Base-by-base conservation (phyloP, 2,113 vertebrate species). In the Thunnus maccoyii region DNA sequence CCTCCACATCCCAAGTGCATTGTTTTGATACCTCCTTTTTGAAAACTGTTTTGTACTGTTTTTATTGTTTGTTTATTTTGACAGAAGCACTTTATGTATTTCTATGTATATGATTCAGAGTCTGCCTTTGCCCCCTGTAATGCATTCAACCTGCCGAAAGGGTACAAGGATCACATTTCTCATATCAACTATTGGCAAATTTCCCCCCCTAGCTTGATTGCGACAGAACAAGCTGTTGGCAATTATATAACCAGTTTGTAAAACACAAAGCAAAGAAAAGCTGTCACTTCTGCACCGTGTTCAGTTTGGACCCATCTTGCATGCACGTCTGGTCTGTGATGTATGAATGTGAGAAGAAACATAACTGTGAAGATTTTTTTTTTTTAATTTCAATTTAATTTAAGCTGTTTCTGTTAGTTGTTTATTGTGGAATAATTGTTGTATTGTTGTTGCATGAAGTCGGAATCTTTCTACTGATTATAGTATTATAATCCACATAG, bases 81-180 rank as follows among this genome's bases (percentile, higher is more conserved):
- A 93, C 88, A 88, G 90, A 94, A 93, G 94, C 94, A 95, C 94
- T 95, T 95, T 95, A 95, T 93, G 93, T 94, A 90, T 90, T 92
- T 94, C 83, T 91, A 92, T 90, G 83, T 93, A 76, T 79, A 85
- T 55, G 60, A 86, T 90, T 91, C 85, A 76, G 74, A 85, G 79
- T 88, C 84, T 52, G 57, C 86, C 78, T 89, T 88, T 76, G 47
- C 65, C 83, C 83, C 81, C 68, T 71, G 69, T 85, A 80, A 75
- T 75, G 72, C 64, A 77, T 91, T 80, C 54, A 25, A 72, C 76
- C 80, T 86, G 84, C 80, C 67, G 72, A 82, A 79, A 86, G 78
- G 90, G 83, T 71, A 81, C 73, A 85, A 87, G 77, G 87, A 72
- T 87, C 78, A 69, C 46, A 51, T 52, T 52, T 88, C 50, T 83